Percentiles rank a stretch among this genome's conserved stretches.
These are phyloP conservation scores for Phrixothrix hirtus DNA, from an alignment of 2,888 invertebrate species.

Conservation along the genomic window DNA sequence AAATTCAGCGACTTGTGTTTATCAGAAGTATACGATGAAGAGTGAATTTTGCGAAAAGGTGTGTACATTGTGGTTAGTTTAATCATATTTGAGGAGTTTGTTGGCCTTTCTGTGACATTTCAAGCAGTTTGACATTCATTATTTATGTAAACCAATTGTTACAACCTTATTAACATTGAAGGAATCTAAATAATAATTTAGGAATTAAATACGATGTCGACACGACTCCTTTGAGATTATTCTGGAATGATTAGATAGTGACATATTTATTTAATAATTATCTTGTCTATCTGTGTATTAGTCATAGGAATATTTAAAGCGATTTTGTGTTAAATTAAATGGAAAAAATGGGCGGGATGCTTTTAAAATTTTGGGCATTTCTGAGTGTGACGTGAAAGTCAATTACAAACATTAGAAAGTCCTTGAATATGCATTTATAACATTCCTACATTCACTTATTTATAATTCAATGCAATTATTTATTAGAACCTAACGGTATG, in stretches of 20 bases:
- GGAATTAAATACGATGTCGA: no score
- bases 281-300: slow-evolving; percentile 5
- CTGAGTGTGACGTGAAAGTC: slow-evolving; percentile 13
- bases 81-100: slow-evolving; percentile 22
- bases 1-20: not conserved
- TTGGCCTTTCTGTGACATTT: slow-evolving; percentile 25
- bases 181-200: not conserved
- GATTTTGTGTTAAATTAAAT: no score
- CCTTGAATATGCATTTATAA: slow-evolving; percentile 2
- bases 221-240: not conserved
- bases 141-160: no score
- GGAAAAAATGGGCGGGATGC: no score
- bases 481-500: slow-evolving; percentile 8
- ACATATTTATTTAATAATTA: slow-evolving; percentile 1
- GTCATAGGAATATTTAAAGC: slow-evolving; percentile 9
- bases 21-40: not conserved
- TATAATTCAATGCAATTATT: slow-evolving; percentile 7
- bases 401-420: slow-evolving; percentile 5
- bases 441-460: slow-evolving; percentile 11
- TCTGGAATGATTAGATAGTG: slow-evolving; percentile 1
- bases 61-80: slow-evolving; percentile 9
- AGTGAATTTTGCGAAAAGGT: slow-evolving; percentile 13
- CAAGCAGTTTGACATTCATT: no score
- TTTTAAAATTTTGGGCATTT: slow-evolving; percentile 1
- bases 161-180: no score